Conservation (phyloP, 2,888 invertebrate genomes). For the Acanthosoma haemorrhoidale region DNA sequence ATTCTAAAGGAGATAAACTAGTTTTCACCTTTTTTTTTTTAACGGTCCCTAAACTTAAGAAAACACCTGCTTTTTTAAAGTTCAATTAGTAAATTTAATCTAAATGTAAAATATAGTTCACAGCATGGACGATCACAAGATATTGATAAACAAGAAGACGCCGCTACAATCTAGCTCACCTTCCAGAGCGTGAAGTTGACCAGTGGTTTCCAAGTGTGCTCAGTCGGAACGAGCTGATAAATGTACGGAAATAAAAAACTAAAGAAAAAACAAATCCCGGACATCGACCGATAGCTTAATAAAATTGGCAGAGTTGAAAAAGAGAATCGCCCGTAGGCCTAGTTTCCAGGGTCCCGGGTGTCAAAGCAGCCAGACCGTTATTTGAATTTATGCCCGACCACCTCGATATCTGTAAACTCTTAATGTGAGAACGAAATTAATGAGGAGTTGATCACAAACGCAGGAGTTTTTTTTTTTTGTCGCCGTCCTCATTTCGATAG, state of each 20-base stretch:
- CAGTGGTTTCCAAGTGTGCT: too few relatives aligned
- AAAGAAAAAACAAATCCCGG: not conserved
- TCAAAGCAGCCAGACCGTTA: not conserved
- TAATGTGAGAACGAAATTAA: slow-evolving; percentile 7
- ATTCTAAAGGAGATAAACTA: too few relatives aligned
- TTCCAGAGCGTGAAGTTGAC: too few relatives aligned
- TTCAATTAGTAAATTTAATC: too few relatives aligned
- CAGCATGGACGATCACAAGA: too few relatives aligned
- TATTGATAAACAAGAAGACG: too few relatives aligned
- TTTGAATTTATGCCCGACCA: not conserved
- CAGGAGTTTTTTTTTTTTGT: not conserved
- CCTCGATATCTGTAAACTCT: not conserved
- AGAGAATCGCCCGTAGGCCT: not conserved
- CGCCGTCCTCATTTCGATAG: not conserved
- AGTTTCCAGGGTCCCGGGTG: not conserved
- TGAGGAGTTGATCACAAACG: not conserved
- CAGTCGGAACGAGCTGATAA: too few relatives aligned
- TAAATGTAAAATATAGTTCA: too few relatives aligned
- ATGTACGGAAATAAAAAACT: not conserved
- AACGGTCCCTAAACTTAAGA: too few relatives aligned
- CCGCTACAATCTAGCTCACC: too few relatives aligned
- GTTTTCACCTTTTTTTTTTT: too few relatives aligned
- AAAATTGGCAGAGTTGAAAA: not conserved
- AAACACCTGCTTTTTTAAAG: too few relatives aligned
- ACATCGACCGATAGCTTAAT: not conserved